Evolutionary conservation across 2,113 vertebrate species (phyloP).

Genomic region (Phocoena sinus): DNA sequence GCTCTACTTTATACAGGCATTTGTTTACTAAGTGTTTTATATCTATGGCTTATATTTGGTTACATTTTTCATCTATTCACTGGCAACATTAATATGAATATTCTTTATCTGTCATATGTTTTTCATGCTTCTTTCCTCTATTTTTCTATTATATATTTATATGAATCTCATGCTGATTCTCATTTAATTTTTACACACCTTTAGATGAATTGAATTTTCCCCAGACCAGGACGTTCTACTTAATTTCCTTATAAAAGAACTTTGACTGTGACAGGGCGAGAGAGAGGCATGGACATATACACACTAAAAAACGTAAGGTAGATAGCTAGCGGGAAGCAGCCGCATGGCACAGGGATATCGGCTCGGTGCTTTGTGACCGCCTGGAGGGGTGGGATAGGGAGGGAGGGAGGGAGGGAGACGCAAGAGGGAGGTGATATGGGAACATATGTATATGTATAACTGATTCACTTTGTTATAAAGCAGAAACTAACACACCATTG

Average conservation of each 20-base stretch:
- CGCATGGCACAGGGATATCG: no score
- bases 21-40: slow-evolving; percentile 20
- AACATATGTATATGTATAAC: no score
- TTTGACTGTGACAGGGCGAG: neutral
- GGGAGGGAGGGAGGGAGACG: no score
- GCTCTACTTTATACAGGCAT: neutral
- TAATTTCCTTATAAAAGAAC: neutral
- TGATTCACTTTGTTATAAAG: no score
- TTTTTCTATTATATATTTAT: neutral
- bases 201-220: neutral
- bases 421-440: no score
- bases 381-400: no score
- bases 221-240: neutral
- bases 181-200: neutral
- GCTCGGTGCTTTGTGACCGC: no score
- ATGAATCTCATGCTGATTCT: neutral
- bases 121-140: neutral
- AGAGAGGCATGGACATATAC: no score
- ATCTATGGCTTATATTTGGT: neutral
- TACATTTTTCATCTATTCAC: neutral
- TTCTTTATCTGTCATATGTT: neutral
- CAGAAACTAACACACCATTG: no score
- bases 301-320: no score
- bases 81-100: neutral
- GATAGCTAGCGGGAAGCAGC: no score